Evolutionary conservation across 2,113 vertebrate genomes (phyloP).

Genomic region (Callithrix jacchus): DNA sequence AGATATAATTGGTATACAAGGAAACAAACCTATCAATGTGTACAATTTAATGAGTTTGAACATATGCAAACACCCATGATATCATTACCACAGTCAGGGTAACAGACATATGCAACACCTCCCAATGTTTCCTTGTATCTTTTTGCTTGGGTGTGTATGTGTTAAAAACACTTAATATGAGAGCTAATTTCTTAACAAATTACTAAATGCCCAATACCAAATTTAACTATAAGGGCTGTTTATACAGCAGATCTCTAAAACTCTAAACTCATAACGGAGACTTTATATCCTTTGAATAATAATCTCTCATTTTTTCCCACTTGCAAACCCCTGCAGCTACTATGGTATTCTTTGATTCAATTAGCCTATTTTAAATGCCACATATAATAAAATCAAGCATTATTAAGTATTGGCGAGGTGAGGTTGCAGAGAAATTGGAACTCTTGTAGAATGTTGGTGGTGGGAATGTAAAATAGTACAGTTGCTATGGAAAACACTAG

Average conservation of each 20-base stretch:
- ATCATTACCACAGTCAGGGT: neutral
- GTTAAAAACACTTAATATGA: neutral
- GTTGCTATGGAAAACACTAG: neutral
- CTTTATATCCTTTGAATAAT: neutral
- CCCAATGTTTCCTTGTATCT: too few relatives aligned
- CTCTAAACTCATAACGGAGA: neutral
- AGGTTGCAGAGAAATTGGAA: neutral
- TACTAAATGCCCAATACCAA: neutral
- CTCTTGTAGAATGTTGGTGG: neutral
- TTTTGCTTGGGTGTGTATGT: neutral
- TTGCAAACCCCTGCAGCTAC: accelerated
- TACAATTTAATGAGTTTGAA: neutral
- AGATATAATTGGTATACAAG: neutral
- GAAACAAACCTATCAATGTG: too few relatives aligned
- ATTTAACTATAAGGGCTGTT: neutral
- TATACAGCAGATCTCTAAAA: neutral
- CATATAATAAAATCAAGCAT: neutral
- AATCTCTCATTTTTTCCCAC: neutral
- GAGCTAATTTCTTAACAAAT: neutral
- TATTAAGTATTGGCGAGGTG: neutral
- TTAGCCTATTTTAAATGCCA: neutral
- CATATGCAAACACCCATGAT: neutral
- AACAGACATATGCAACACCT: neutral
- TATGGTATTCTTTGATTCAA: neutral
- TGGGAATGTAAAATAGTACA: neutral